Evolutionary conservation across 2,797 vertebrate genomes (phyloP).

Genomic region (Sebastes matsubarae): DNA sequence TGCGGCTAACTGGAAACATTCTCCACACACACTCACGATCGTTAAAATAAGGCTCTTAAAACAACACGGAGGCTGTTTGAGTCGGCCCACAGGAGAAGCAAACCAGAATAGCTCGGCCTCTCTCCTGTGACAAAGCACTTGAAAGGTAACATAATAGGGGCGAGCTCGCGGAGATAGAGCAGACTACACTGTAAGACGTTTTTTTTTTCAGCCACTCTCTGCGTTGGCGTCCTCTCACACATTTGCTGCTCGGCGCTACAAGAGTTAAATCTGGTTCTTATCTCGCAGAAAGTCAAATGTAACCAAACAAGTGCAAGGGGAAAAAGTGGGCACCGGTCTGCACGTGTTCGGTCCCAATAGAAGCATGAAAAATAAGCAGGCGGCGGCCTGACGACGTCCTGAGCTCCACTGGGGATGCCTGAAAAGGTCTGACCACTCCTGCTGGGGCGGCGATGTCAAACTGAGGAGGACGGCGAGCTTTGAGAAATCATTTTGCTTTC

Average conservation of each 20-base stretch:
- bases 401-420: constrained; percentile 78
- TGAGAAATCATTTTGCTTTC: constrained; percentile 27
- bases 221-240: constrained; percentile 47
- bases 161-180: constrained; percentile 82
- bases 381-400: constrained; percentile 76
- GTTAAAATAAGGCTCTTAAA: constrained; percentile 83
- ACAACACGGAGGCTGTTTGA: constrained; percentile 76
- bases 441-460: constrained; percentile 49
- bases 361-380: constrained; percentile 88
- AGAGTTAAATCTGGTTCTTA: constrained; percentile 86
- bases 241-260: constrained; percentile 43
- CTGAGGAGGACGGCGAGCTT: constrained; percentile 31
- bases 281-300: constrained; percentile 80
- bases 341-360: constrained; percentile 83
- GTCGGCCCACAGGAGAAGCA: constrained; percentile 77
- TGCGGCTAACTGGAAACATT: constrained; percentile 77
- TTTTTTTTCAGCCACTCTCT: constrained; percentile 47
- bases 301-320: constrained; percentile 80
- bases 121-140: constrained; percentile 83
- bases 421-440: constrained; percentile 55
- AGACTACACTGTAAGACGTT: constrained; percentile 77
- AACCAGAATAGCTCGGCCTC: constrained; percentile 77
- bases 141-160: constrained; percentile 83
- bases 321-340: constrained; percentile 68
- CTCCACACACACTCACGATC: constrained; percentile 73